Base-by-base conservation (phyloP, 2,888 invertebrate species). In the Nomada lathburiana region DNA sequence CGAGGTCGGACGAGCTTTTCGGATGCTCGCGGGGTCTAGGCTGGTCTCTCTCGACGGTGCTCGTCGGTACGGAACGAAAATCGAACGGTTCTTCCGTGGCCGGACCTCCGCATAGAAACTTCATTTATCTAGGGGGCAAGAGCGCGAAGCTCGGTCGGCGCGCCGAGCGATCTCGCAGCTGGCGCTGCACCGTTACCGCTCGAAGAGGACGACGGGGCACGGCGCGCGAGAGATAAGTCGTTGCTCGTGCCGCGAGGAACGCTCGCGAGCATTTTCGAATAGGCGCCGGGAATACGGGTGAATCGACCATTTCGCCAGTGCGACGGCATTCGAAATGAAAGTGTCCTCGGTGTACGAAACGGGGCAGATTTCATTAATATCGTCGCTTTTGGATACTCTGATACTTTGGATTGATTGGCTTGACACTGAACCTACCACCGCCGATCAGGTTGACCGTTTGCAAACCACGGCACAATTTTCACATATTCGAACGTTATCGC, bases 161-260 rank as follows among this genome's bases (percentile, higher is more conserved):
- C 53, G 50, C 44, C 52, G 44, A 67, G 76, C 60, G 70, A 84
- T 82, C 78, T 80, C 81, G 79, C 86, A 87, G 81, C 86, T 83
- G 86, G 82, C 76, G 76, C 84, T 80, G 76, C 84, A 86, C 86
- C 86, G 86, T 86, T 86, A 84, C 70, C 65, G 70, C 42, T 68
- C 76, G 64, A 77, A 74, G 76, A 75, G 79, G 78, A 82, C 79
- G 82, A 0, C 36, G 36, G 36, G 67, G 47, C 73, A 50, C 77
- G 70, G 16, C 76, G 74, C 47, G 62, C 63, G 13, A 57, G 50
- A 80, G 77, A 81, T 83, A 84, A 83, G 62, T 79, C 76, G 67
- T 18, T 60, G 73, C 64, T 53, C 65, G 60, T 71, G 7, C 57
- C 47, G 63, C 47, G 63, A 50, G 59, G 50, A 80, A 63, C 67